Evolutionary conservation across 2,888 invertebrate species (phyloP).

Genomic region (Epiblema foenella): DNA sequence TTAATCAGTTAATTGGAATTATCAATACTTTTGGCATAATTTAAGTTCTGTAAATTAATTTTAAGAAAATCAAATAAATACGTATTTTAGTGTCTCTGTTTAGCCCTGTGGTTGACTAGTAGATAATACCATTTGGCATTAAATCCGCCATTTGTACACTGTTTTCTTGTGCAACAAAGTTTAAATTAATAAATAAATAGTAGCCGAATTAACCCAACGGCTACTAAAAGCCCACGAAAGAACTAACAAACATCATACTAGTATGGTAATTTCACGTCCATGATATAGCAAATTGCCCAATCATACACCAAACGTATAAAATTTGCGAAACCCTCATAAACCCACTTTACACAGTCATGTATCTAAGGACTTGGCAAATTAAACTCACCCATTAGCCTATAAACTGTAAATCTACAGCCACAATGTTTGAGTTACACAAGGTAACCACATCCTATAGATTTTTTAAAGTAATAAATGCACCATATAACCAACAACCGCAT

Average conservation of each 20-base stretch:
- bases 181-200: no score
- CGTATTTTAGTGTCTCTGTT: no score
- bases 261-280: constrained; percentile 12
- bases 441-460: constrained; percentile 76
- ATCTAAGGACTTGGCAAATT: constrained; percentile 39
- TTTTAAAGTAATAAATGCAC: constrained; percentile 69
- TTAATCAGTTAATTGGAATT: no score
- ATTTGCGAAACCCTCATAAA: constrained; percentile 59
- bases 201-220: no score
- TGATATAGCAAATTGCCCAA: constrained; percentile 30
- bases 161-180: no score
- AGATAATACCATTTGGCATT: no score
- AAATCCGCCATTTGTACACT: no score
- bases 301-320: constrained; percentile 53
- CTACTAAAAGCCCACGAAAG: neutral
- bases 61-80: no score
- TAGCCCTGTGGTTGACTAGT: no score
- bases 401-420: constrained; percentile 60
- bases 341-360: constrained; percentile 50
- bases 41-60: no score
- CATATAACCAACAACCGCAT: constrained; percentile 72
- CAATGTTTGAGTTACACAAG: constrained; percentile 64
- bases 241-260: neutral
- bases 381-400: constrained; percentile 39
- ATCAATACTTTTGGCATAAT: no score